Evolutionary conservation across 2,113 vertebrate species (phyloP).

Genomic region (Drymodes brunneopygia): DNA sequence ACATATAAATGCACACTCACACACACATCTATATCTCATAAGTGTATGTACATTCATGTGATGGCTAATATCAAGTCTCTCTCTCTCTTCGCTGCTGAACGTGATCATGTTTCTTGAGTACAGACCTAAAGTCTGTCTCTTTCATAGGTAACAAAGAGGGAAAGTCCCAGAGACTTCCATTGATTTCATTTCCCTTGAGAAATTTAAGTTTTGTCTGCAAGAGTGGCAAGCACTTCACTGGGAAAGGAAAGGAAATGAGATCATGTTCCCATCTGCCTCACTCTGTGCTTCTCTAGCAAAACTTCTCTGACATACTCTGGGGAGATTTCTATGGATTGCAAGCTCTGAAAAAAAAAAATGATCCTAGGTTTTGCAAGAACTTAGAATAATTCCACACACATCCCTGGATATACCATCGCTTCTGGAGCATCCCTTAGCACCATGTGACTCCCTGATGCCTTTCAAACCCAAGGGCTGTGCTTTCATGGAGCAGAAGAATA

Average conservation of each 20-base stretch:
- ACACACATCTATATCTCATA: background rate
- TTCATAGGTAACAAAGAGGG: constrained; percentile 26
- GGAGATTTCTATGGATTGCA: background rate
- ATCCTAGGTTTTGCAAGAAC: background rate
- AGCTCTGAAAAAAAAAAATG: background rate
- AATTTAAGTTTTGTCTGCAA: constrained; percentile 38
- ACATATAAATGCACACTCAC: background rate
- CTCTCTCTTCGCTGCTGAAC: background rate
- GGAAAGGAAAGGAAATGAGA: constrained; percentile 21
- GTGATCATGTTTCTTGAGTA: constrained; percentile 3
- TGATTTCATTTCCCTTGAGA: constrained; percentile 29
- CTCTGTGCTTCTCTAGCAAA: background rate
- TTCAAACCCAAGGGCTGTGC: background rate
- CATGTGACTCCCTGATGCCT: background rate
- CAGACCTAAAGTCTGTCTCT: constrained; percentile 35
- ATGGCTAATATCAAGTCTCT: background rate
- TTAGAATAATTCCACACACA: background rate
- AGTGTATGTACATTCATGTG: background rate
- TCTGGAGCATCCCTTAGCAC: background rate
- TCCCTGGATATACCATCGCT: background rate
- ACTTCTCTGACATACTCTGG: background rate
- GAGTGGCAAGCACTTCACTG: constrained; percentile 1
- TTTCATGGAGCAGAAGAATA: background rate
- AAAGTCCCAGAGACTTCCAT: constrained; percentile 21
- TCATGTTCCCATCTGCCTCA: constrained; percentile 1